Evolutionary conservation across 2,113 vertebrate genomes (phyloP), one percentile per base, ranked within the genome.

Genomic region (Asarcornis scutulata): DNA sequence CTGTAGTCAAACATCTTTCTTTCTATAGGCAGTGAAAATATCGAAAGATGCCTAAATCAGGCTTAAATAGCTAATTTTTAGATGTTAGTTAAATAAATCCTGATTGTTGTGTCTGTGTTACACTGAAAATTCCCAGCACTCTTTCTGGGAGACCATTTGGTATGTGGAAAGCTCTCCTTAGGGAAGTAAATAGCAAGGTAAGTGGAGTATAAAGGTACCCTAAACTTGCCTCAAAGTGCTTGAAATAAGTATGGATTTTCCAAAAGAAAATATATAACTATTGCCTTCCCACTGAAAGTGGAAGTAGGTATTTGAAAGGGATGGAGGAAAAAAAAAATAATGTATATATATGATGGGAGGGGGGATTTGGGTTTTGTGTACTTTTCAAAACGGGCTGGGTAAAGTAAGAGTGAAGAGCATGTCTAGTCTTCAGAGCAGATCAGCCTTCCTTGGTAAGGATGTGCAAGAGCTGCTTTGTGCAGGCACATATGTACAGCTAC

Each of bases 401-500:
- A 71, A 91, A 89, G 63, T 29, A 52, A 63, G 32, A 55, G 34
- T 17, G 25, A 67, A 83, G 26, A 75, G 29, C 21, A 25, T 3
- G 1, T 34, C 18, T 36, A 48, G 46, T 29, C 27, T 66, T 73
- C 89, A 20, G 66, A 81, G 68, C 31, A 67, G 55, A 90, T 29
- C 60, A 50, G 17, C 1, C 2, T 14, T 82, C 25, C 27, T n/a
- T 44, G 46, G 84, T 78, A 90, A 80, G 50, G 34, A 56, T 13
- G 64, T 50, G 38, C 26, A 86, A 64, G 72, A 86, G 63, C 50
- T 44, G 55, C 68, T 86, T 72, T 67, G 64, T 67, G 38, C 42
- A 78, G 85, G 68, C 72, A 44, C 4, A 3, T 69, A 38, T 0
- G 0, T 2, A 4, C 13, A 48, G 56, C 79, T 84, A 67, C 71